Base-by-base conservation (phyloP, 1,140 invertebrate genomes). In the Pristionchus pacificus region DNA sequence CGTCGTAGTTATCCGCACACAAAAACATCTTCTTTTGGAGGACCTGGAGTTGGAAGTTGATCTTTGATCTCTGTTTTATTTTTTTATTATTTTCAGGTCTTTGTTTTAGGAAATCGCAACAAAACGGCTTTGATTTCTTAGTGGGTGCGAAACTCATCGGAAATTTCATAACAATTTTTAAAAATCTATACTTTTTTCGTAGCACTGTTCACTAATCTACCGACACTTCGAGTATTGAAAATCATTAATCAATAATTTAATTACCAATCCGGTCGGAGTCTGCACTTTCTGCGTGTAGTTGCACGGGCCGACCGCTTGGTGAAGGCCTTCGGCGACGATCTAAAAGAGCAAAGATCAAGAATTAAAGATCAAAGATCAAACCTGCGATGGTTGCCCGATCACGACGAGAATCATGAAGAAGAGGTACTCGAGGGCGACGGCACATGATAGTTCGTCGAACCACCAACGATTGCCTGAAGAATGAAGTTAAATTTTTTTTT, bases 221-320 rank as follows among this genome's bases (percentile, higher is more conserved):
- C 14, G 24, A 14, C 55, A 57, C n/a, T 57, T 57, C n/a, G 60
- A n/a, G 14, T 29, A 74, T 75, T 28, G 10, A 49, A 24, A 13
- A 10, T 10, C 61, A 65, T 28, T n/a, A n/a, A n/a, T 59, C 27
- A 66, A 77, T 0, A 31, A 60, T 19, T 65, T 74, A 78, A 81
- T 86, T 85, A 91, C 90, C 81, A 87, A 86, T 77, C 89, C 89
- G 84, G 89, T 88, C 25, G 88, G 87, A 33, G 89, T 89, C 58
- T 86, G 84, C 1, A 91, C 84, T 2, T 86, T 83, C 1, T 87
- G 77, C 27, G 85, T 86, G 76, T 89, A 86, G 74, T 90, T 84
- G 83, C 91, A 92, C 1, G 89, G 87, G 25, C 91, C 91, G 61
- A 91, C 88, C 14, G 88, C 88, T 84, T 92, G 89, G 81, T 91